These are phyloP conservation scores for Rhombomys opimus DNA, from an alignment of 2,113 vertebrate species.

Conservation along the genomic window DNA sequence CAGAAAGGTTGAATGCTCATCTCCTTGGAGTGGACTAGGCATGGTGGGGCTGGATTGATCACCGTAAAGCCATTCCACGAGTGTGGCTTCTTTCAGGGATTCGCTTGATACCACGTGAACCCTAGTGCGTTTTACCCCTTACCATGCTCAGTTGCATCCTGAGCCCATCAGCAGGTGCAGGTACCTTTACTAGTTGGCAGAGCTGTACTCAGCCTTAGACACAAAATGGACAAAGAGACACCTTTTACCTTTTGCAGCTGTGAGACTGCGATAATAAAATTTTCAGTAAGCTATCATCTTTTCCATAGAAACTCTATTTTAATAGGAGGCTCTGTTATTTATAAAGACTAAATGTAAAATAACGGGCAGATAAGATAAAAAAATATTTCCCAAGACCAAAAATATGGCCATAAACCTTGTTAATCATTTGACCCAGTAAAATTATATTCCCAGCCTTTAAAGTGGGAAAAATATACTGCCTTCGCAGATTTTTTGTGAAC, in stretches of 20 bases:
- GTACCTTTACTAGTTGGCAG: too few species aligned
- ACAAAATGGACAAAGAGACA: neutral
- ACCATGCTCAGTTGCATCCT: too few species aligned
- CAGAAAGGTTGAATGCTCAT: neutral
- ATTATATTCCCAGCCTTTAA: neutral
- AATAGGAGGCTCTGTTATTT: slow-evolving; percentile 7
- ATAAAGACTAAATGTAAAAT: slow-evolving; percentile 24
- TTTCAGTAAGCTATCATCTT: slow-evolving; percentile 27
- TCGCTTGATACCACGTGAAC: too few species aligned
- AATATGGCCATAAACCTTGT: neutral
- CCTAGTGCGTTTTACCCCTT: too few species aligned
- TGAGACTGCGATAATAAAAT: slow-evolving; percentile 22
- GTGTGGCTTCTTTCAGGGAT: too few species aligned
- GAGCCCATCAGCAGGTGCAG: neutral
- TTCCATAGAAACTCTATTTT: slow-evolving; percentile 22
- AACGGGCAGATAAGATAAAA: neutral
- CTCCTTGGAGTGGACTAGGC: neutral
- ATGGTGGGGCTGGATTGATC: neutral
- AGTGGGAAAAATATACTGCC: neutral
- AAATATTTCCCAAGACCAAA: slow-evolving; percentile 48
- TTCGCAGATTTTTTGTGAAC: neutral
- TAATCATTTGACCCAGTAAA: slow-evolving; percentile 32
- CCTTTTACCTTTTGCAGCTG: slow-evolving; percentile 27
- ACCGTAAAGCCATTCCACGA: neutral
- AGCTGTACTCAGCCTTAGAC: neutral